These are phyloP conservation scores for Drosophila phalerata DNA, from an alignment of 2,888 invertebrate genomes.

Conservation along the genomic window DNA sequence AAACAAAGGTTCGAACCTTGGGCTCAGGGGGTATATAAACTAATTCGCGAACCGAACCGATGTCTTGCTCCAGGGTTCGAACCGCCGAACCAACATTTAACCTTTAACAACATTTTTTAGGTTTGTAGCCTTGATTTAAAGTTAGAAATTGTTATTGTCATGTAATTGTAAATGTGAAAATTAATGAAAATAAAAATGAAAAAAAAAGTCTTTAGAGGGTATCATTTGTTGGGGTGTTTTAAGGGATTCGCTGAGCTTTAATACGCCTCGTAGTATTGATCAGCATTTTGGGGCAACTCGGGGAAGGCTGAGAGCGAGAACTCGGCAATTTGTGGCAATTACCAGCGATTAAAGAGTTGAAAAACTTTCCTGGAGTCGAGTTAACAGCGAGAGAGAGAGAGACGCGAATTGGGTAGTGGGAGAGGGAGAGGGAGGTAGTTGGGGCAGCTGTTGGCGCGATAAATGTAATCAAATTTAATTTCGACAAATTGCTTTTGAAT, in stretches of 20 bases:
- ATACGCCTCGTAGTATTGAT: constrained; percentile 40
- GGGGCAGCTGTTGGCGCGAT: constrained; percentile 67
- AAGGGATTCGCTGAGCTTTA: constrained; percentile 18
- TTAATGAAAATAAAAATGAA: not conserved
- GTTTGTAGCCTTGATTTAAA: too few relatives aligned
- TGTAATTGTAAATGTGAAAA: too few relatives aligned
- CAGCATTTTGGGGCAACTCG: constrained; percentile 18
- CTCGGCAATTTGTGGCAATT: constrained; percentile 63
- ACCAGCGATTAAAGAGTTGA: constrained; percentile 63
- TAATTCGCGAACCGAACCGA: too few relatives aligned
- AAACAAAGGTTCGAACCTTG: too few relatives aligned
- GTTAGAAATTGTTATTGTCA: too few relatives aligned
- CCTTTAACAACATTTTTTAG: too few relatives aligned
- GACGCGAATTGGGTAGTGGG: too few relatives aligned
- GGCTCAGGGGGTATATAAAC: too few relatives aligned
- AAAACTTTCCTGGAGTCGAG: constrained; percentile 35
- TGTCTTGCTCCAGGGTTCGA: too few relatives aligned
- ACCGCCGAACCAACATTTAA: too few relatives aligned
- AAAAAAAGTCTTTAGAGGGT: not conserved
- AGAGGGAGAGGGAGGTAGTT: not conserved
- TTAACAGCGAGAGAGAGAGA: not conserved
- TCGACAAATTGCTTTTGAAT: constrained; percentile 81
- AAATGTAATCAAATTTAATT: constrained; percentile 80
- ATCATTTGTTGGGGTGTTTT: constrained; percentile 3
- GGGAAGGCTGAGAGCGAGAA: constrained; percentile 21